Evolutionary conservation across 2,888 invertebrate genomes (phyloP).

Genomic region (Acleris literana): DNA sequence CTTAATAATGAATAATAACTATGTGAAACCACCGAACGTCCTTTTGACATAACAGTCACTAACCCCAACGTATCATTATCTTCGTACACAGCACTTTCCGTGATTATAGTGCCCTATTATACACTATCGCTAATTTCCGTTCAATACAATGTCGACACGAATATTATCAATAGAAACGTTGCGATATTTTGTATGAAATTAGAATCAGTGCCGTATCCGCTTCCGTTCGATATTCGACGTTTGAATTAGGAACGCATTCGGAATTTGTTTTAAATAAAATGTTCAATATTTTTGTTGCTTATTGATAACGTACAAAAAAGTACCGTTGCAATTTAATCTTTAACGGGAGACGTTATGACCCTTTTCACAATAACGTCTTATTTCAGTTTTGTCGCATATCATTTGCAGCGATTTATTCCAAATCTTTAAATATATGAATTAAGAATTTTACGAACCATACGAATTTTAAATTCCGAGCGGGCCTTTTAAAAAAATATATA

Average conservation of each 20-base stretch:
- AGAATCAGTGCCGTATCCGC: constrained; percentile 82
- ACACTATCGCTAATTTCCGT: constrained; percentile 79
- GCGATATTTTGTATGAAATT: constrained; percentile 81
- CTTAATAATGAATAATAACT: not conserved
- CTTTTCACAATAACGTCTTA: no score
- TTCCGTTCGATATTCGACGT: constrained; percentile 81
- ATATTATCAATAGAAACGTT: constrained; percentile 80
- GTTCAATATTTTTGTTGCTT: no score
- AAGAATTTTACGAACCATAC: no score
- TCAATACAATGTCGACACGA: constrained; percentile 75
- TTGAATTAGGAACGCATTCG: constrained; percentile 70
- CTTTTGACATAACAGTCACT: constrained; percentile 8
- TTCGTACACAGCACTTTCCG: constrained; percentile 21
- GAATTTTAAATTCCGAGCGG: no score
- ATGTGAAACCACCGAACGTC: constrained; percentile 10
- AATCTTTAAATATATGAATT: no score
- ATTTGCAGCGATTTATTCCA: no score
- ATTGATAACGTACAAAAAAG: no score
- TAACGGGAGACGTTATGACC: no score
- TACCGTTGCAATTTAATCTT: not conserved
- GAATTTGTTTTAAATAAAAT: constrained; percentile 11
- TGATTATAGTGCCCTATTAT: constrained; percentile 60
- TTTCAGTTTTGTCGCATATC: no score
- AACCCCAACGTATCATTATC: constrained; percentile 28
- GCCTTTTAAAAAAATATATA: not conserved